These are phyloP conservation scores for Anisognathus igniventris DNA, from an alignment of 2,797 vertebrate genomes.

Conservation along the genomic window DNA sequence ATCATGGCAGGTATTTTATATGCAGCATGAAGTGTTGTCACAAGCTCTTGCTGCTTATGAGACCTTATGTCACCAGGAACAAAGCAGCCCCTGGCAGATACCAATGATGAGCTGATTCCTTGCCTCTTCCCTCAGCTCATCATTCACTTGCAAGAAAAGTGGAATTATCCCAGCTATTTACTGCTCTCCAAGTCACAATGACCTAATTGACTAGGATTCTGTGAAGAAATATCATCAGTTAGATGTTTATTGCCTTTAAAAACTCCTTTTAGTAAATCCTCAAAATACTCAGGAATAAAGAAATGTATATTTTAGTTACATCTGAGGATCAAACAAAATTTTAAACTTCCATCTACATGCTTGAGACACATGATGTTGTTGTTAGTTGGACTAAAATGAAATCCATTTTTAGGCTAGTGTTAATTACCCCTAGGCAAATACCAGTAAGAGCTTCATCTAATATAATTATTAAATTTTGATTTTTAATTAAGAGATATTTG, in stretches of 20 bases:
- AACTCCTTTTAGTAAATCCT: not conserved
- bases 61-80: not conserved
- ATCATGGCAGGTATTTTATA: not conserved
- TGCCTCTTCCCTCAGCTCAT: not conserved
- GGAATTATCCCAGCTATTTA: not conserved
- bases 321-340: not conserved
- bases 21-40: not conserved
- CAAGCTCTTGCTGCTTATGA: not conserved
- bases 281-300: not conserved
- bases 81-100: not conserved
- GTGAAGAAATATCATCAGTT: conserved; percentile 20
- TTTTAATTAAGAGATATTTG: conserved; percentile 69
- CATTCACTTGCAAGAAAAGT: not conserved
- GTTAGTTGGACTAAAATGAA: not conserved
- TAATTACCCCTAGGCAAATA: conserved; percentile 40
- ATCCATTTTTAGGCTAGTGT: not conserved
- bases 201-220: not conserved
- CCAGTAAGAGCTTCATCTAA: conserved; percentile 25
- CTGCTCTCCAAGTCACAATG: not conserved
- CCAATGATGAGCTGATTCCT: not conserved
- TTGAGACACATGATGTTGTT: not conserved
- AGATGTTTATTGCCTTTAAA: not conserved
- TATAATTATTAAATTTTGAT: conserved; percentile 43
- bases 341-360: not conserved
- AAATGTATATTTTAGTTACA: not conserved